Base-by-base conservation (phyloP, 2,888 invertebrate species). In the Dendrolimus pini region DNA sequence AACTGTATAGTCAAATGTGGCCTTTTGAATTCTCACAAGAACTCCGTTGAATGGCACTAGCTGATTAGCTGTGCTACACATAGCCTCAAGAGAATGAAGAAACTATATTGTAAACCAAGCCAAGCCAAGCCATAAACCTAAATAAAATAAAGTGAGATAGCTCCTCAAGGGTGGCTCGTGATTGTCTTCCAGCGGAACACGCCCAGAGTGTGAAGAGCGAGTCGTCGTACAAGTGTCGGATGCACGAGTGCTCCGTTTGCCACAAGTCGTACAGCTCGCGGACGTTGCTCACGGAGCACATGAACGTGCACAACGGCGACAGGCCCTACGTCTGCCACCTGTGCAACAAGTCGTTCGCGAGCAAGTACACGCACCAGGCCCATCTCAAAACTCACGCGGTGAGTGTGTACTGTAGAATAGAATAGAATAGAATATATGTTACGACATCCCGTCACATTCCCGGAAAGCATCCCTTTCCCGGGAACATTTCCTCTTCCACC, bases 311-410 rank as follows among this genome's bases (percentile, higher is more conserved):
- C 75, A 93, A 93, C 0, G 95, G 95, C 0, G 75, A 90, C 1
- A 83, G 94, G 0, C 95, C 96, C 0, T 94, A 95, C 75, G 78
- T 88, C 7, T 96, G 96, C 71, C 72, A 80, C 0, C 75, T 87
- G 0, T 96, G 96, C 75, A 88, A 92, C 8, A 96, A 96, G 83
- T 92, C 93, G 65, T 96, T 96, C 82, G 94, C 95, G 0, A 95
- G 95, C 10, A 96, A 96, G 70, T 96, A 96, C 71, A 95, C 96
- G 0, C 93, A 93, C 63, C 94, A 94, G 65, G 93, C 95, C 0
- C 96, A 96, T 67, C 85, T 94, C 59, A 96, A 95, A 80, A 96
- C 94, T 0, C 96, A 96, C 70, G 91, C 80, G 67, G 89, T 89
- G 71, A 77, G 83, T 74, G 55, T 10, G 30, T 3, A 30, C 30